phyloP scores from a whole-genome alignment of 2,113 vertebrate species.

The Fulmarus glacialis region DNA sequence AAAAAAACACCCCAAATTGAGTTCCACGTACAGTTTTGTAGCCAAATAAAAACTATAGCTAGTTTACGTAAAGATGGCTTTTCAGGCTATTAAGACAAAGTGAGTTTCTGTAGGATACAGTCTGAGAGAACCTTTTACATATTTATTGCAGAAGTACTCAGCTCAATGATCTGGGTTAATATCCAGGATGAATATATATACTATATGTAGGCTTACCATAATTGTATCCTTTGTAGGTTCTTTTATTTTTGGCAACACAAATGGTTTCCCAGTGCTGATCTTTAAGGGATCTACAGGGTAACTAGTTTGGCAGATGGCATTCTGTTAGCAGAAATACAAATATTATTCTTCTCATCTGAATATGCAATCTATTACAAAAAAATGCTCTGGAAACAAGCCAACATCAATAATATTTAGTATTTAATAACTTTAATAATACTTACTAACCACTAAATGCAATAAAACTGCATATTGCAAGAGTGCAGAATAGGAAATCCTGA shows the following conservation, averaged over 20 bases:
- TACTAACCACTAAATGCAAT: neutral
- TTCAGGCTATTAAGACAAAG: neutral
- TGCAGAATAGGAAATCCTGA: neutral
- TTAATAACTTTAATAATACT: neutral
- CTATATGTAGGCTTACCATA: constrained; percentile 75
- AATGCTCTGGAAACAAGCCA: neutral
- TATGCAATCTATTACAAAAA: neutral
- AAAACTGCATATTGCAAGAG: neutral
- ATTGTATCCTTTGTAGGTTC: constrained; percentile 82
- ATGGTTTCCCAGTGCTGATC: constrained; percentile 52
- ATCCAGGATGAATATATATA: neutral
- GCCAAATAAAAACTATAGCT: neutral
- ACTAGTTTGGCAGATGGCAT: constrained; percentile 74
- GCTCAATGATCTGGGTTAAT: neutral
- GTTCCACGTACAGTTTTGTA: neutral
- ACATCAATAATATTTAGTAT: neutral
- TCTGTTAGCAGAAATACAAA: constrained; percentile 61
- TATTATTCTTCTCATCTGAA: neutral
- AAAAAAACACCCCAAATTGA: neutral
- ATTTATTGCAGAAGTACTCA: neutral
- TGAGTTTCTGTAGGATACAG: neutral
- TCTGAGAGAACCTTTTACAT: neutral
- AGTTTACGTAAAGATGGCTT: neutral
- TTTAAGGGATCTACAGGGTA: constrained; percentile 70
- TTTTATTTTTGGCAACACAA: constrained; percentile 61